These are phyloP conservation scores for Saguinus midas DNA, from an alignment of 2,113 vertebrate genomes.

Conservation along the genomic window DNA sequence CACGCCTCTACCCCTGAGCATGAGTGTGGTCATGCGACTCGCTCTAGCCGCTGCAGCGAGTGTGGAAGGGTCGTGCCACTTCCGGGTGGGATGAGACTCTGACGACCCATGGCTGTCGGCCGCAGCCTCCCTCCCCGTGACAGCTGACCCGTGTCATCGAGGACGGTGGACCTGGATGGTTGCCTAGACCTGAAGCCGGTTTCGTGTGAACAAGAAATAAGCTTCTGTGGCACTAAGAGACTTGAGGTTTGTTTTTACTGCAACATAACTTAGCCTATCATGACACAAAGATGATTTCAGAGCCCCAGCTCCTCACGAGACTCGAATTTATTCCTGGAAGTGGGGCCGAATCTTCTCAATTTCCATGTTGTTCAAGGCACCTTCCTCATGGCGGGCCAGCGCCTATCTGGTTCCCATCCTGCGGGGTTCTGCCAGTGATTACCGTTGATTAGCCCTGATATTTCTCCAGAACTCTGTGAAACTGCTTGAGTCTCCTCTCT, in stretches of 20 bases:
- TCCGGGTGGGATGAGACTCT: fast-evolving
- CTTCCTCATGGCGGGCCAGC: not conserved
- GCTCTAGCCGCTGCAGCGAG: not conserved
- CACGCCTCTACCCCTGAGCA: not conserved
- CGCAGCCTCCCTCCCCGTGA: not conserved
- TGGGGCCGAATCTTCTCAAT: not conserved
- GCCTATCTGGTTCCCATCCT: no score
- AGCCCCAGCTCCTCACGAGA: not conserved
- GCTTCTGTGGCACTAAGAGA: not conserved
- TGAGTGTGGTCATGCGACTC: not conserved
- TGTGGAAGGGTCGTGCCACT: not conserved
- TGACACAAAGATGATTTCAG: not conserved
- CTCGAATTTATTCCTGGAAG: not conserved
- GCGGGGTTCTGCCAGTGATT: not conserved
- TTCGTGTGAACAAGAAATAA: not conserved
- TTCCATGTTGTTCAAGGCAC: not conserved
- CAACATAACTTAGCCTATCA: no score
- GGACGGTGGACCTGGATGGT: not conserved
- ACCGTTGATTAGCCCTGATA: not conserved
- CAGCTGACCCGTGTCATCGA: fast-evolving
- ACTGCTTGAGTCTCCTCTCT: no score
- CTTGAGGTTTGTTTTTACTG: not conserved
- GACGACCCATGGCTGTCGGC: no score
- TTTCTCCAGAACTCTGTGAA: not conserved
- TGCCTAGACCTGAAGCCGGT: not conserved